A percentile compares a stretch with the other conserved stretches of the same genome.
These are phyloP conservation scores for Agrochola macilenta DNA, from an alignment of 2,888 invertebrate genomes.

Conservation along the genomic window DNA sequence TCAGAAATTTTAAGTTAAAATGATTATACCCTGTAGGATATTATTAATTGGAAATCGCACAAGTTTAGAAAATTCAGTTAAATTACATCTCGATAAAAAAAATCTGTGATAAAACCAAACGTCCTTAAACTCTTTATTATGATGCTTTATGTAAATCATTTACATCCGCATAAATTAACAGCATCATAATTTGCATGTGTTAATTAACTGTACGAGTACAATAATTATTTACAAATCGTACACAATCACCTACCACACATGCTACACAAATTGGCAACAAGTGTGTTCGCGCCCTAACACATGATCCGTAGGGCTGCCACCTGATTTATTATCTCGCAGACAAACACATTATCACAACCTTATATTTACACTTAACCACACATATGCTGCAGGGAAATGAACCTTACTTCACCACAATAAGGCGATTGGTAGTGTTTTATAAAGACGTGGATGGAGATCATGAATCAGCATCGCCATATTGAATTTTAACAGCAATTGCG, in stretches of 20 bases:
- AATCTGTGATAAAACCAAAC: neutral
- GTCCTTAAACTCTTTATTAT: neutral
- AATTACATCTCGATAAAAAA: neutral
- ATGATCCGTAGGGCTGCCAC: conserved; percentile 58
- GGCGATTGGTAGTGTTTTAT: neutral
- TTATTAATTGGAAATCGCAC: neutral
- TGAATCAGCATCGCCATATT: conserved; percentile 73
- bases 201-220: conserved; percentile 31
- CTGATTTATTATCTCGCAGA: conserved; percentile 63
- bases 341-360: conserved; percentile 60
- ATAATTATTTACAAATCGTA: conserved; percentile 46
- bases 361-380: conserved; percentile 24
- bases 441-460: conserved; percentile 26
- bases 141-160: neutral
- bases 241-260: conserved; percentile 39
- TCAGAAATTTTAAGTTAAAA: neutral
- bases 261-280: conserved; percentile 42
- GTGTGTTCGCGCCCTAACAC: conserved; percentile 47
- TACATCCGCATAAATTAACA: conserved; percentile 13
- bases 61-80: neutral
- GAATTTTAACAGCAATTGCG: conserved; percentile 72
- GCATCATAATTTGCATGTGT: conserved; percentile 47
- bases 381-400: neutral
- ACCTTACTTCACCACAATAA: neutral
- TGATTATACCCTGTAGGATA: too few species aligned